Evolutionary conservation across 2,888 invertebrate species (phyloP).

Genomic region (Tribolium freemani): DNA sequence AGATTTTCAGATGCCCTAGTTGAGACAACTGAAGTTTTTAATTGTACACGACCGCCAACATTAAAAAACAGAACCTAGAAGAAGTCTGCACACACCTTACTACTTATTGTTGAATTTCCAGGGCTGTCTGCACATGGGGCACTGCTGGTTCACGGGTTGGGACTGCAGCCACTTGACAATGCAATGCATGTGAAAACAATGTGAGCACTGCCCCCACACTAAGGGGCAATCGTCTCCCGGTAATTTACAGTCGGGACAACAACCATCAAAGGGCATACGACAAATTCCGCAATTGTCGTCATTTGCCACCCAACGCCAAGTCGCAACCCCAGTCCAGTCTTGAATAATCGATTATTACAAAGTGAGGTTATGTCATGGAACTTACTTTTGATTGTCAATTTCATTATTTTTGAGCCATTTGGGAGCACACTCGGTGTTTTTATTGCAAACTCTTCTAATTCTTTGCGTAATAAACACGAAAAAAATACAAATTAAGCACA

Average conservation of each 20-base stretch:
- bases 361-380: conserved; percentile 31
- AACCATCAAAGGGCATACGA: conserved; percentile 98
- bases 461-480: not conserved
- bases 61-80: too few species aligned
- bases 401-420: conserved; percentile 43
- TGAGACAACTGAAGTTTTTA: too few species aligned
- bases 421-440: not conserved
- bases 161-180: conserved; percentile 99
- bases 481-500: not conserved
- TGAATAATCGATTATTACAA: conserved; percentile 27
- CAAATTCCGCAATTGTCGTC: conserved; percentile 99
- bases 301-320: conserved; percentile 99
- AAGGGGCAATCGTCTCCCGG: conserved; percentile 98
- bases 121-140: conserved; percentile 98
- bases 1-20: too few species aligned
- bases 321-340: conserved; percentile 96
- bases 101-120: conserved; percentile 96
- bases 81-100: not conserved
- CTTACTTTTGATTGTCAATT: conserved; percentile 51
- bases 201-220: conserved; percentile 98
- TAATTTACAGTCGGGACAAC: conserved; percentile 97
- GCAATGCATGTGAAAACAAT: conserved; percentile 99
- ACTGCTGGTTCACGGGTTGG: conserved; percentile 87
- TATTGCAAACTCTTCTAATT: not conserved
- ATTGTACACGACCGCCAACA: too few species aligned